These are phyloP conservation scores for Heloderma charlesbogerti DNA, from an alignment of 2,113 vertebrate species.

Conservation along the genomic window DNA sequence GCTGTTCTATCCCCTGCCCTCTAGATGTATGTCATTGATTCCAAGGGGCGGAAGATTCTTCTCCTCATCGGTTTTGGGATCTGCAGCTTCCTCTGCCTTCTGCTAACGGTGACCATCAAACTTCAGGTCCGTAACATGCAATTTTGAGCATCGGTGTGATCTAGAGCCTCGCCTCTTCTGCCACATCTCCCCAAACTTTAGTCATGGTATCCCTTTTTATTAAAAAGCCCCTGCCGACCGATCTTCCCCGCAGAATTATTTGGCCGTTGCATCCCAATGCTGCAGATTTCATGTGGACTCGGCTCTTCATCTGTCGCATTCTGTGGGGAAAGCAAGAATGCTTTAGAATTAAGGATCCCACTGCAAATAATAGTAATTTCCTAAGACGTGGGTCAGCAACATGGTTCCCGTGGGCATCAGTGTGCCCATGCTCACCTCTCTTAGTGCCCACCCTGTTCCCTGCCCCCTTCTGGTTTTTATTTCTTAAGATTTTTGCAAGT, in stretches of 20 bases:
- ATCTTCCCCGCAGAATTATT: neutral
- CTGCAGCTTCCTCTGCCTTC: slow-evolving; percentile 82
- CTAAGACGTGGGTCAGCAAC: neutral
- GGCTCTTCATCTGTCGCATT: neutral
- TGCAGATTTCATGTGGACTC: neutral
- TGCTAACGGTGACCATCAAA: slow-evolving; percentile 83
- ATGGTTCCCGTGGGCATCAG: too few relatives aligned
- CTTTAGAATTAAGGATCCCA: neutral
- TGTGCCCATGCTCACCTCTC: too few relatives aligned
- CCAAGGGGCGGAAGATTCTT: slow-evolving; percentile 82
- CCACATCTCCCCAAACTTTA: too few relatives aligned
- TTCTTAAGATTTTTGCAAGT: too few relatives aligned
- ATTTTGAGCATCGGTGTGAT: neutral
- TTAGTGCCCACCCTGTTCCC: too few relatives aligned
- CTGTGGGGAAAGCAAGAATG: too few relatives aligned
- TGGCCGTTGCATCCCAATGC: neutral
- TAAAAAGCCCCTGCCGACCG: neutral
- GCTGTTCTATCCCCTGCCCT: neutral
- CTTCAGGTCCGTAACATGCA: slow-evolving; percentile 82
- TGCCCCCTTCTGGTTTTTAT: too few relatives aligned
- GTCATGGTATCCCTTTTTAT: too few relatives aligned
- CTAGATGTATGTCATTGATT: slow-evolving; percentile 91
- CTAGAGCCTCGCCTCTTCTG: too few relatives aligned
- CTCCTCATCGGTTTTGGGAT: slow-evolving; percentile 86
- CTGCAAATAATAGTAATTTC: neutral